Evolutionary conservation across 2,113 vertebrate species (phyloP), one percentile per base, ranked within the genome.

Genomic region (Thalassarche chlororhynchos): DNA sequence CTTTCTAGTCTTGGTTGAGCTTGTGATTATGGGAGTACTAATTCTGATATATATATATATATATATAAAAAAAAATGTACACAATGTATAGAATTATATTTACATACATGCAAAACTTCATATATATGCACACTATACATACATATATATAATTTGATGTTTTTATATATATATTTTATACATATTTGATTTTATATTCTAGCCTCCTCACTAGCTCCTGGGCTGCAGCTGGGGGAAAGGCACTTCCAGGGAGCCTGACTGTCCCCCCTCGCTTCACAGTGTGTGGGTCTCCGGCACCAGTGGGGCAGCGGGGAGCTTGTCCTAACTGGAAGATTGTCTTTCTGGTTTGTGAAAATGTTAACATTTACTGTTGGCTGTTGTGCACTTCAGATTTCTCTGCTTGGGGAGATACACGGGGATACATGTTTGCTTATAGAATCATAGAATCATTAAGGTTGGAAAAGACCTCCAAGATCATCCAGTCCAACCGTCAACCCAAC

Each of bases 391-490:
- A 89, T 96, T 98, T 97, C 61, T 97, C 46, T 96, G 51, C 87
- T 92, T 95, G 84, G 93, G 61, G 84, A 92, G 84, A 92, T 92
- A 97, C 89, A 72, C 96, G 94, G 86, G 94, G 90, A 95, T 96
- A 83, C 76, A 7, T 42, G 21, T 84, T 98, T 97, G 90, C 79
- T 98, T 96, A 82, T n/a, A n/a, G n/a, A n/a, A n/a, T n/a, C n/a
- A n/a, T n/a, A n/a, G n/a, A n/a, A n/a, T n/a, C n/a, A n/a, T n/a
- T n/a, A n/a, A n/a, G n/a, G n/a, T n/a, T n/a, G n/a, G n/a, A n/a
- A n/a, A n/a, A n/a, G n/a, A n/a, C n/a, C n/a, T n/a, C n/a, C n/a
- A n/a, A n/a, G n/a, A n/a, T n/a, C n/a, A n/a, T n/a, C n/a, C n/a
- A n/a, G n/a, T n/a, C n/a, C n/a, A n/a, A n/a, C n/a, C n/a, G n/a